Conservation (phyloP, 92 coral and sea anemone genomes). For the Plumapathes pennacea region DNA sequence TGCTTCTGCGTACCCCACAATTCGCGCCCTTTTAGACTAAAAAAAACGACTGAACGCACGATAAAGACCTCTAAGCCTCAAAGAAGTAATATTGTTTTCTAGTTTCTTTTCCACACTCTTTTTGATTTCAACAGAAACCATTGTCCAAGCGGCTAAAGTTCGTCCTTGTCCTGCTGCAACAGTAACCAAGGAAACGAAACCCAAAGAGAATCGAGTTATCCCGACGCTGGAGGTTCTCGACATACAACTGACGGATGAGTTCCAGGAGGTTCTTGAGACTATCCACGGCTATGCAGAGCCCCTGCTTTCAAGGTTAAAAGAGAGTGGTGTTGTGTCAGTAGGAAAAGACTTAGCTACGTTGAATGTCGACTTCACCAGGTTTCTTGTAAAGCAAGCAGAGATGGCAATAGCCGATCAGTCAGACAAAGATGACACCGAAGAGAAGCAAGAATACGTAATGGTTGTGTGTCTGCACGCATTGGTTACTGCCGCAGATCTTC, state of each 20-base stretch:
- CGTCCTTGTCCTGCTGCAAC: slow-evolving; percentile 58
- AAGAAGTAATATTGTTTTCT: too few relatives aligned
- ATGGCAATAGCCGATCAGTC: slow-evolving; percentile 26
- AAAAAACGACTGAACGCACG: too few relatives aligned
- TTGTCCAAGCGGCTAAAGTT: slow-evolving; percentile 66
- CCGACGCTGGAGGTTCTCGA: slow-evolving; percentile 17
- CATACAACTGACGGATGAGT: slow-evolving; percentile 61
- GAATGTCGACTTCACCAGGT: slow-evolving; percentile 77
- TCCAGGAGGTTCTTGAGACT: slow-evolving; percentile 54
- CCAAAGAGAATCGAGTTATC: not conserved
- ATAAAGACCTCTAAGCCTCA: too few relatives aligned
- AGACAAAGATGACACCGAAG: slow-evolving; percentile 10
- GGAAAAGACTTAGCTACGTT: slow-evolving; percentile 33
- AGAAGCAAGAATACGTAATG: slow-evolving; percentile 34
- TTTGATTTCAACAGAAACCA: slow-evolving; percentile 34
- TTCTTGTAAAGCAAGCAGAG: slow-evolving; percentile 76
- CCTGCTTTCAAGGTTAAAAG: slow-evolving; percentile 64
- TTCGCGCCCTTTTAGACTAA: too few relatives aligned
- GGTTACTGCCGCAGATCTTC: slow-evolving; percentile 66
- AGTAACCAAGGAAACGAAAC: slow-evolving; percentile 3
- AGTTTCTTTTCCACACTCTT: too few relatives aligned
- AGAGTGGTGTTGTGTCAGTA: slow-evolving; percentile 51
- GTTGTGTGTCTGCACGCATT: slow-evolving; percentile 78
- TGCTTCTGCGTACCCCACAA: too few relatives aligned
- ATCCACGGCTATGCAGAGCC: slow-evolving; percentile 60